Evolutionary conservation across 1,140 invertebrate genomes (phyloP), one percentile per base, ranked within the genome.

Genomic region (Aphis gossypii): DNA sequence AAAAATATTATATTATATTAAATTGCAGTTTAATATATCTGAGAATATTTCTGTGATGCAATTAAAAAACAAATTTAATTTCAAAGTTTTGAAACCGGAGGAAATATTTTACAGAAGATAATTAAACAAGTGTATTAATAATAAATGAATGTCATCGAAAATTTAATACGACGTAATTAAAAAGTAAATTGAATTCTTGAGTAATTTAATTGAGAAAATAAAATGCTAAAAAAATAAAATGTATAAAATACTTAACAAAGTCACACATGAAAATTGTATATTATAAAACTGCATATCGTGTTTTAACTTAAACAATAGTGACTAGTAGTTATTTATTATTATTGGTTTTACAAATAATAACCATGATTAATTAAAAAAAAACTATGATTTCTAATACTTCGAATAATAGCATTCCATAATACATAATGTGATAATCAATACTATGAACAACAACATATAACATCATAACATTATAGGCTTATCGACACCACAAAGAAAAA

Each of bases 101-200:
- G 38, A 86, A 86, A 86, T 86, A 86, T 44, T 46, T 44, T 18
- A 41, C 83, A 44, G 41, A 86, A 44, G n/a, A 90, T 60, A 60
- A 90, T 90, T 54, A 90, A 90, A 60, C 35, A 30, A 60, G 35
- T 54, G 87, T 89, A 89, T 68, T 68, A 25, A 60, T 90, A 68
- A 90, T 35, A 35, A 44, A 68, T 38, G 89, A 90, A 44, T 44
- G 48, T 90, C 89, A 90, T 68, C 38, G 54, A 60, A 60, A 68
- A 56, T 20, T 90, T 25, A 35, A 54, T 35, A 89, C 14, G 44
- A 30, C 30, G 6, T 51, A 89, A 89, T 89, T 89, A 89, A 48
- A 89, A 89, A 48, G 82, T 6, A 89, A 89, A 89, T 51, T 68
- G 30, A 68, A 68, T 68, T 68, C 60, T n/a, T 68, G n/a, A 68